Evolutionary conservation across 2,888 invertebrate species (phyloP).

Genomic region (Himalopsyche tibetana): DNA sequence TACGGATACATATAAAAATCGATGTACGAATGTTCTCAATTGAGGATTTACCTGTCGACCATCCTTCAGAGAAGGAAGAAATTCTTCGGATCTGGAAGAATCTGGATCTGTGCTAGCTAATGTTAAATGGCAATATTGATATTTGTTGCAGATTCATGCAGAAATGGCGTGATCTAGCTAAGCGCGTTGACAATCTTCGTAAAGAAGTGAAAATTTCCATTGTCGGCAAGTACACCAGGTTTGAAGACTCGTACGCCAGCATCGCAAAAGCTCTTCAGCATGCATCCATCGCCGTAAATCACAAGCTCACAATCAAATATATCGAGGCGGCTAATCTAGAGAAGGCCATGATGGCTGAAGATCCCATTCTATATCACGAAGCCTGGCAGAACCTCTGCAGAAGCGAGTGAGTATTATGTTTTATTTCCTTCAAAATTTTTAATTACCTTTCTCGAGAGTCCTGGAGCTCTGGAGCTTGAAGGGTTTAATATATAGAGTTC

Average conservation of each 20-base stretch:
- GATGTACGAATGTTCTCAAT: too few species aligned
- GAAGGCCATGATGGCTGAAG: constrained; percentile 80
- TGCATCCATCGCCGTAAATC: constrained; percentile 90
- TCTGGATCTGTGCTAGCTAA: too few species aligned
- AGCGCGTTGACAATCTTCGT: constrained; percentile 89
- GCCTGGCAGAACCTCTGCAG: constrained; percentile 95
- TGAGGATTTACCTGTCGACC: too few species aligned
- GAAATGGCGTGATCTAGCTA: constrained; percentile 93
- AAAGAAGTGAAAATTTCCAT: constrained; percentile 92
- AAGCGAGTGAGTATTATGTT: constrained; percentile 82
- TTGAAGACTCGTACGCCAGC: constrained; percentile 98
- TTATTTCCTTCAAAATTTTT: not conserved
- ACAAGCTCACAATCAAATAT: constrained; percentile 90
- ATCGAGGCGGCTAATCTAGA: constrained; percentile 95
- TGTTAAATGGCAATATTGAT: not conserved
- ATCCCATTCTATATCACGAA: constrained; percentile 92
- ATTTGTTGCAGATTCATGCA: constrained; percentile 82
- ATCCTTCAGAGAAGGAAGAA: too few species aligned
- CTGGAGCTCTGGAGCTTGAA: too few species aligned
- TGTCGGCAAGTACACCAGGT: constrained; percentile 97
- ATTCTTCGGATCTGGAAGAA: too few species aligned
- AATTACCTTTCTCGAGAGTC: not conserved
- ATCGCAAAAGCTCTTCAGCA: constrained; percentile 97
- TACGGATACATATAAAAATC: too few species aligned
- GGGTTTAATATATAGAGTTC: too few species aligned